Conservation (phyloP, 2,113 vertebrate genomes). For the Hipposideros armiger region DNA sequence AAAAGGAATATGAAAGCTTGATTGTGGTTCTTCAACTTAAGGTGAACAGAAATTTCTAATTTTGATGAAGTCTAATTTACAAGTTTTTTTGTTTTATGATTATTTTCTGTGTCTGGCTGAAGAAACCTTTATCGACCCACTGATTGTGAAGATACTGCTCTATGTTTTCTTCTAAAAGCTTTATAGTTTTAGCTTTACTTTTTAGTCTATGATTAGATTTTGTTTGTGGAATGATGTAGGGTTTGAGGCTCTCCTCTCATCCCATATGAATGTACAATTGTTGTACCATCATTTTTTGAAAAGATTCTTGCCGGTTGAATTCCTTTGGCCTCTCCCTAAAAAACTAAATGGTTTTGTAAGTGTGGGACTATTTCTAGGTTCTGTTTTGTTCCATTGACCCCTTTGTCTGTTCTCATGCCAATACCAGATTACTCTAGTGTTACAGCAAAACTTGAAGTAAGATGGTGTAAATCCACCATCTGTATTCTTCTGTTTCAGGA, state of each 20-base stretch:
- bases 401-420: not conserved
- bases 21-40: not conserved
- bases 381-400: not conserved
- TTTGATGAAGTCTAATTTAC: conserved; percentile 42
- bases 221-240: not conserved
- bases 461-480: not conserved
- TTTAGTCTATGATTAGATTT: not conserved
- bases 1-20: not conserved
- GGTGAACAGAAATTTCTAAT: conserved; percentile 39
- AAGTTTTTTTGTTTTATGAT: conserved; percentile 29
- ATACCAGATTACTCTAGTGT: not conserved
- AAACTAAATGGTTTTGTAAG: not conserved
- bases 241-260: not conserved
- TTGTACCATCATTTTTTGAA: not conserved
- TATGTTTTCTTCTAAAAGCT: conserved; percentile 6
- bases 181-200: not conserved
- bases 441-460: not conserved
- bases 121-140: not conserved
- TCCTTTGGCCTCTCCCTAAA: conserved; percentile 13
- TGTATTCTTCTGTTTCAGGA: not conserved
- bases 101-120: conserved; percentile 14
- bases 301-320: not conserved
- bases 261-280: not conserved
- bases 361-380: not conserved
- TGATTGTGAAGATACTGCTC: not conserved